A percentile compares a stretch with the other conserved stretches of the same genome.
Evolutionary conservation across 2,797 vertebrate species (phyloP).

Genomic region (Tenualosa ilisha): DNA sequence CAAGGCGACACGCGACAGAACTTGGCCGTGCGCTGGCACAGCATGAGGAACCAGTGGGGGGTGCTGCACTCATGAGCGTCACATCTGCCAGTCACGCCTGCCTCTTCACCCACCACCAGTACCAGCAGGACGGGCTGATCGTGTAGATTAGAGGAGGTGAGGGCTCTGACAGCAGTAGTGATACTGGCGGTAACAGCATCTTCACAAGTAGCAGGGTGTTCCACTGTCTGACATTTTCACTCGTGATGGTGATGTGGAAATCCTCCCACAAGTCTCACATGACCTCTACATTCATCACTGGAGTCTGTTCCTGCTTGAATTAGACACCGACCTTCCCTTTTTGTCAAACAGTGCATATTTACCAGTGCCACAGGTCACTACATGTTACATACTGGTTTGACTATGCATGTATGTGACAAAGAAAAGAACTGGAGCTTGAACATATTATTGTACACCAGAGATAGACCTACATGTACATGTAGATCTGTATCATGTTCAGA

Average conservation of each 20-base stretch:
- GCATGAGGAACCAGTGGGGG: not conserved
- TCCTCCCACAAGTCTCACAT: not conserved
- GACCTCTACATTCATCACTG: not conserved
- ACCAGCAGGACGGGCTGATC: not conserved
- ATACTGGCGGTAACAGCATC: not conserved
- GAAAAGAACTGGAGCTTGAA: too few species aligned
- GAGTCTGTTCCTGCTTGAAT: too few species aligned
- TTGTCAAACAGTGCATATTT: too few species aligned
- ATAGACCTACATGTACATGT: not conserved
- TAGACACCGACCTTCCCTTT: too few species aligned
- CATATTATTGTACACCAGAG: not conserved
- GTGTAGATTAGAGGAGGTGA: not conserved
- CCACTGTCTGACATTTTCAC: not conserved
- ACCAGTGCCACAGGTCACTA: too few species aligned
- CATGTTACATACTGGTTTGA: too few species aligned
- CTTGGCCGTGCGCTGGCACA: not conserved
- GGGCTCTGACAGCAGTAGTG: not conserved
- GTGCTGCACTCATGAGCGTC: not conserved
- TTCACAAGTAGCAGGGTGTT: not conserved
- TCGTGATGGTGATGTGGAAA: not conserved
- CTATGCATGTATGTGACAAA: too few species aligned
- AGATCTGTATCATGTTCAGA: too few species aligned
- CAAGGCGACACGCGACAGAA: not conserved
- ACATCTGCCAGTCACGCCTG: not conserved
- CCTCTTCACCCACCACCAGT: not conserved